Evolutionary conservation across 2,797 vertebrate genomes (phyloP), one percentile per base, ranked within the genome.

Genomic region (Apogon talboti): DNA sequence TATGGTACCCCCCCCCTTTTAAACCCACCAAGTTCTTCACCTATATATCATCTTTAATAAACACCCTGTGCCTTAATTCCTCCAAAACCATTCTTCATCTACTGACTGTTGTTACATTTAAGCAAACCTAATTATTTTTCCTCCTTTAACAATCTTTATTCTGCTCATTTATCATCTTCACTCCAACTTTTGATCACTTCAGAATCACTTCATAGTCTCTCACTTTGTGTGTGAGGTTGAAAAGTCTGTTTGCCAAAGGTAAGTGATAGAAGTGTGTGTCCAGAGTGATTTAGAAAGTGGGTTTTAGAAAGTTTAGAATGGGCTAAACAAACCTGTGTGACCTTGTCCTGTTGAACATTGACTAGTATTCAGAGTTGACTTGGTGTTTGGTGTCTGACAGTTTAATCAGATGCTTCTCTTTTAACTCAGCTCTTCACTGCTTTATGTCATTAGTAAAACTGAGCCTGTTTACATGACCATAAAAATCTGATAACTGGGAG

Each of bases 161-260:
- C 48, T 60, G 24, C 70, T 76, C 62, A n/a, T 62, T 48, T 62
- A 46, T 66, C 62, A 47, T 71, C 76, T 60, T 74, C 69, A 59
- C 46, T 67, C 59, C 44, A 42, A 18, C 61, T 58, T 74, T 46
- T 11, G 15, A 65, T 78, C 81, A 59, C 86, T 46, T 81, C 77
- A 82, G 80, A 83, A 66, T 76, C 54, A 50, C 71, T 61, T 80
- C 74, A 51, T 78, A 87, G 58, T 54, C 54, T 75, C 63, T 88
- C 60, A 60, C 61, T 33, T 15, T 78, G 71, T 80, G 59, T 80
- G 59, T 73, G 70, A 6, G 46, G 56, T 18, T 80, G 78, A 69
- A 66, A 62, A 37, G 14, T 66, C 33, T 83, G 70, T 76, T 70
- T 64, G 48, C 13, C 18, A 11, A 65, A 80, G 89, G 88, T 91